Conservation (phyloP, 1,140 invertebrate species). For the Paraescarpia echinospica region DNA sequence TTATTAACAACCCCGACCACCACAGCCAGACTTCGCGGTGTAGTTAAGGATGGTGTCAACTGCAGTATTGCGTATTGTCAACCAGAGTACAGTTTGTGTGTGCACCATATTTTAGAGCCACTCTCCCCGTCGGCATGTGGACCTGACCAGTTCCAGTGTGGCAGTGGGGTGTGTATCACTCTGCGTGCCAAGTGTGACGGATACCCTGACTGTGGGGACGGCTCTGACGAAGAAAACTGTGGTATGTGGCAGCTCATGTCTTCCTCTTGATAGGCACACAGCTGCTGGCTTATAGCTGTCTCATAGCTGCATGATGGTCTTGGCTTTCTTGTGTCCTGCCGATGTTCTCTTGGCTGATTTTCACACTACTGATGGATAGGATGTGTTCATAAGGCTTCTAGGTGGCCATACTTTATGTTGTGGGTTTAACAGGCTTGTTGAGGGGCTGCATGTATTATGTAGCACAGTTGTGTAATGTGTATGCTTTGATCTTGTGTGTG, state of each 20-base stretch:
- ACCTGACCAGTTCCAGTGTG: slow-evolving; percentile 21
- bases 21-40: not conserved
- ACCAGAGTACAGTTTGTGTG: not conserved
- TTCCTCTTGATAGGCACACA: not conserved
- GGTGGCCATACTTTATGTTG: not conserved
- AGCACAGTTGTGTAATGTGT: not conserved
- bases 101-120: not conserved
- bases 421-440: not conserved
- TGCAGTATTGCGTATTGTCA: not conserved
- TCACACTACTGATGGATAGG: not conserved
- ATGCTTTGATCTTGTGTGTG: not conserved
- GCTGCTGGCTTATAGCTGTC: not conserved
- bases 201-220: slow-evolving; percentile 79
- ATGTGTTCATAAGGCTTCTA: not conserved
- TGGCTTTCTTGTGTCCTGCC: not conserved
- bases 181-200: slow-evolving; percentile 88
- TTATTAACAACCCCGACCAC: not conserved
- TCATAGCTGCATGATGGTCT: not conserved
- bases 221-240: slow-evolving; percentile 85
- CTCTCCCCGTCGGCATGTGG: not conserved
- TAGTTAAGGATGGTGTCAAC: not conserved
- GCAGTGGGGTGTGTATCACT: slow-evolving; percentile 70
- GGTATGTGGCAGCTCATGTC: slow-evolving; percentile 57
- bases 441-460: not conserved
- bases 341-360: not conserved